Conservation (phyloP, 2,888 invertebrate genomes). For the Lymantria monacha region DNA sequence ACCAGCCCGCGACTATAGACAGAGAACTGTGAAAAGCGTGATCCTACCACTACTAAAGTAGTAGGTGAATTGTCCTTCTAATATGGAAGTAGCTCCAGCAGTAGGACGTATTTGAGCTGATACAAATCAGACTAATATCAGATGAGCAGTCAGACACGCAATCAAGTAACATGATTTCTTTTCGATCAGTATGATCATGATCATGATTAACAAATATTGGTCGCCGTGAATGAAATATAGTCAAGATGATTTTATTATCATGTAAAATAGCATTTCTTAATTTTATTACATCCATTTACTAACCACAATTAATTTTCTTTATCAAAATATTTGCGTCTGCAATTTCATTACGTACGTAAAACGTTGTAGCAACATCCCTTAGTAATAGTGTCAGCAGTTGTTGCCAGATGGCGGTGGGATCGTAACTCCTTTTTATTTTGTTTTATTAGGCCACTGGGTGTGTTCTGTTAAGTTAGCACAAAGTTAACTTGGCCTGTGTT, state of each 20-base stretch:
- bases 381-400: slow-evolving; percentile 46
- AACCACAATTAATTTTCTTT: slow-evolving; percentile 32
- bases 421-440: slow-evolving; percentile 70
- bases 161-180: too few relatives aligned
- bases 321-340: slow-evolving; percentile 41
- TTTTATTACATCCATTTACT: not conserved
- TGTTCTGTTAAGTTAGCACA: slow-evolving; percentile 8
- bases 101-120: too few relatives aligned
- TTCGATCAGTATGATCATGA: too few relatives aligned
- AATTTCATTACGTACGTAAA: slow-evolving; percentile 57
- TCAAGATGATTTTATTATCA: not conserved
- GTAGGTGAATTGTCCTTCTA: too few relatives aligned
- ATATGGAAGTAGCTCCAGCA: too few relatives aligned
- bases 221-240: too few relatives aligned
- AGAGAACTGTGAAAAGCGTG: too few relatives aligned
- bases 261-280: not conserved
- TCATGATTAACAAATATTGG: too few relatives aligned
- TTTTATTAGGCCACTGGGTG: slow-evolving; percentile 44
- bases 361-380: slow-evolving; percentile 25
- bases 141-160: too few relatives aligned
- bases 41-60: too few relatives aligned
- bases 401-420: slow-evolving; percentile 50
- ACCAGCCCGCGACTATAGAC: too few relatives aligned
- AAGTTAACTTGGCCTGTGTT: slow-evolving; percentile 5
- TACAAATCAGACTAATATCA: too few relatives aligned